These are phyloP conservation scores for Tetramorium alpestre DNA, from an alignment of 1,140 invertebrate genomes.

Conservation along the genomic window DNA sequence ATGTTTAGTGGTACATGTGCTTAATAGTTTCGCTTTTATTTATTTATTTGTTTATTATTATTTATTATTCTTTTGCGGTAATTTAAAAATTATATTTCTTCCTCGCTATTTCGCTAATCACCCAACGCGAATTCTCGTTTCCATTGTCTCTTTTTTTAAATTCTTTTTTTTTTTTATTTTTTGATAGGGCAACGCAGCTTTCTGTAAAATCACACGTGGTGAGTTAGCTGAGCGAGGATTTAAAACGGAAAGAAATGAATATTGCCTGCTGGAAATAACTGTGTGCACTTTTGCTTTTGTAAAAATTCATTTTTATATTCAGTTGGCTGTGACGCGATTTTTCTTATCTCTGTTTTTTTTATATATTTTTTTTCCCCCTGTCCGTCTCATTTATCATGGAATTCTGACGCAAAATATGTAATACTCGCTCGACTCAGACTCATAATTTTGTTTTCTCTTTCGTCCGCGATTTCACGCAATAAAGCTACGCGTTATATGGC, in stretches of 20 bases:
- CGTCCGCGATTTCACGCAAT: background rate
- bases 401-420: slow-evolving; percentile 19
- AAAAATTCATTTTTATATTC: slow-evolving; percentile 73
- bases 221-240: slow-evolving; percentile 62
- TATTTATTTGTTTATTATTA: slow-evolving; percentile 23
- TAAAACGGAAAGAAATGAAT: slow-evolving; percentile 63
- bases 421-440: slow-evolving; percentile 7
- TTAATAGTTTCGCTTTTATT: slow-evolving; percentile 77
- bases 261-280: slow-evolving; percentile 57
- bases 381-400: background rate
- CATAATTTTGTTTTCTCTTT: slow-evolving; percentile 3
- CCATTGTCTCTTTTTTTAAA: background rate
- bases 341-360: background rate
- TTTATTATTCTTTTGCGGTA: slow-evolving; percentile 60
- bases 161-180: background rate
- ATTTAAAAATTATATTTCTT: slow-evolving; percentile 77
- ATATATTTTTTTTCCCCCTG: background rate
- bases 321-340: slow-evolving; percentile 69
- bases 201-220: slow-evolving; percentile 32
- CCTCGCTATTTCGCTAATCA: slow-evolving; percentile 64
- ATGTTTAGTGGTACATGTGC: slow-evolving; percentile 82
- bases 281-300: slow-evolving; percentile 36
- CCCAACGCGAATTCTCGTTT: background rate
- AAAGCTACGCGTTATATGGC: background rate
- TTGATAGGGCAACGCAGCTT: slow-evolving; percentile 60